These are phyloP conservation scores for Chelon labrosus DNA, from an alignment of 2,797 vertebrate genomes.

Conservation along the genomic window DNA sequence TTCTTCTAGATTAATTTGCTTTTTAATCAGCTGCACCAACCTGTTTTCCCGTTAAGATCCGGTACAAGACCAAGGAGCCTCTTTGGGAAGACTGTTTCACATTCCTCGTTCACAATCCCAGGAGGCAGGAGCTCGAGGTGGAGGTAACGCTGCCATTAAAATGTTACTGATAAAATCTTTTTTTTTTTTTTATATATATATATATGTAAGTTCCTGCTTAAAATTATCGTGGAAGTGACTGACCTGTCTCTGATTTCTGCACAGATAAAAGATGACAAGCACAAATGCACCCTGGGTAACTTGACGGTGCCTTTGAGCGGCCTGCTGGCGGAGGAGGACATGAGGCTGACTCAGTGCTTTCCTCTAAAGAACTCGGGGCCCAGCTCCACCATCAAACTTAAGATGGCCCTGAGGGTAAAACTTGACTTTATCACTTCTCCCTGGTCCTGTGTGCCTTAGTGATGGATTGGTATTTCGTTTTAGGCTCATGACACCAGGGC, in stretches of 20 bases:
- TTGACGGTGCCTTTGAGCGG: conserved; percentile 88
- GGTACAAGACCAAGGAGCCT: conserved; percentile 95
- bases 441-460: neutral
- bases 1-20: neutral
- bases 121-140: conserved; percentile 92
- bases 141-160: conserved; percentile 85
- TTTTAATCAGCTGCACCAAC: neutral
- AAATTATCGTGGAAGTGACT: neutral
- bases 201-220: too few species aligned
- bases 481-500: neutral
- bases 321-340: conserved; percentile 89
- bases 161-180: neutral
- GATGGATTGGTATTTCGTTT: conserved; percentile 19
- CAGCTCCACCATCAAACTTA: conserved; percentile 94
- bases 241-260: conserved; percentile 8
- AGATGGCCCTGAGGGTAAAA: conserved; percentile 94
- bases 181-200: neutral
- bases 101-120: conserved; percentile 96
- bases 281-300: conserved; percentile 93
- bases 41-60: conserved; percentile 84
- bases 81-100: conserved; percentile 97
- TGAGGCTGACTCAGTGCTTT: conserved; percentile 93
- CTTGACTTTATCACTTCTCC: neutral
- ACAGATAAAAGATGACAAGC: conserved; percentile 95
- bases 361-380: conserved; percentile 94